Conservation (phyloP, 2,888 invertebrate species). For the Blastobasis adustella region DNA sequence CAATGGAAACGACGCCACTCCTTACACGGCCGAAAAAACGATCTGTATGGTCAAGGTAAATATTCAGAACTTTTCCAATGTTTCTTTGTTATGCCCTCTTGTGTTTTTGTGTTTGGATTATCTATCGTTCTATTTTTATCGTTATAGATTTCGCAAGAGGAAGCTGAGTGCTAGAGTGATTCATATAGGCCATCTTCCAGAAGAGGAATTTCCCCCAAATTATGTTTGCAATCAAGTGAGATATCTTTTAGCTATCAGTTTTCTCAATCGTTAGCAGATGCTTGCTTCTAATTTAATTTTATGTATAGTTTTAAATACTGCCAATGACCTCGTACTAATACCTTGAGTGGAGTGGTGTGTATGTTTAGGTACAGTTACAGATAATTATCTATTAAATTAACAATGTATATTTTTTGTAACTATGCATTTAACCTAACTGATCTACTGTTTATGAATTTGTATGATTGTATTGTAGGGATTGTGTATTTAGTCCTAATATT, state of each 20-base stretch:
- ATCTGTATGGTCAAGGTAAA: slow-evolving; percentile 66
- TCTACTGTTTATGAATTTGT: background rate
- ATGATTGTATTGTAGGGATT: background rate
- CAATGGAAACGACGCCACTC: slow-evolving; percentile 64
- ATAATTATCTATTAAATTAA: too few relatives aligned
- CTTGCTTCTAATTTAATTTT: too few relatives aligned
- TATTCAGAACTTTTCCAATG: slow-evolving; percentile 20
- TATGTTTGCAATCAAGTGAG: slow-evolving; percentile 93
- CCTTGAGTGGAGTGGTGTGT: too few relatives aligned
- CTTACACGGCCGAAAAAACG: slow-evolving; percentile 52
- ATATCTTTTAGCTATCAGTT: background rate
- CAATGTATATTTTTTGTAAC: too few relatives aligned
- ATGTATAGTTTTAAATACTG: too few relatives aligned
- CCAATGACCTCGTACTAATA: too few relatives aligned
- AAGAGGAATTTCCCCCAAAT: slow-evolving; percentile 94
- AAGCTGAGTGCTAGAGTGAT: slow-evolving; percentile 86
- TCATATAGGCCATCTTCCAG: slow-evolving; percentile 82
- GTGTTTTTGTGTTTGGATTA: too few relatives aligned
- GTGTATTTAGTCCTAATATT: background rate
- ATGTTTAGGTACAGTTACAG: too few relatives aligned
- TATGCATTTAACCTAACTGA: too few relatives aligned
- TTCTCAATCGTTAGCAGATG: too few relatives aligned
- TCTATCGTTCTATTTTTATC: too few relatives aligned
- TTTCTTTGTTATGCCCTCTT: slow-evolving; percentile 12
- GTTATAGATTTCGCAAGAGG: slow-evolving; percentile 78